Evolutionary conservation across 2,113 vertebrate species (phyloP).

Genomic region (Axis porcinus): DNA sequence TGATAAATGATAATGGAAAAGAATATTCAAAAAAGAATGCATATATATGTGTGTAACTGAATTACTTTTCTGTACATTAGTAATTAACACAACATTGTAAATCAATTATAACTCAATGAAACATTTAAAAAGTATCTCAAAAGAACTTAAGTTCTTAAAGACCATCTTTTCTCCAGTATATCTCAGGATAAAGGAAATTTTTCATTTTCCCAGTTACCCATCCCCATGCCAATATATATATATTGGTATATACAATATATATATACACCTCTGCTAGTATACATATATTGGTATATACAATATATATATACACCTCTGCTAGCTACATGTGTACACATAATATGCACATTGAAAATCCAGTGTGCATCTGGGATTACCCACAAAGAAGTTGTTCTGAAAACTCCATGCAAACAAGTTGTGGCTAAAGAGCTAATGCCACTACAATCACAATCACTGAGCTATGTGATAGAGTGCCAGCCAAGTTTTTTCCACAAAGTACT

Average conservation of each 20-base stretch:
- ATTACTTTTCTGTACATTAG: neutral
- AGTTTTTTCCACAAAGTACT: neutral
- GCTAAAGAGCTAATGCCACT: neutral
- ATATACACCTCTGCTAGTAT: neutral
- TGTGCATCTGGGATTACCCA: neutral
- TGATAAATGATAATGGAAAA: neutral
- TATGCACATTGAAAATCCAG: neutral
- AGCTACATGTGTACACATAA: accelerated
- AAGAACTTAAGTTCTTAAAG: neutral
- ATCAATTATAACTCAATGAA: neutral
- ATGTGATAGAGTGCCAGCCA: neutral
- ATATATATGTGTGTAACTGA: neutral
- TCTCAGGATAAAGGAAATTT: neutral
- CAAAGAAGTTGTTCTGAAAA: neutral
- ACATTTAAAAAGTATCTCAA: neutral
- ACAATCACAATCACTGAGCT: neutral
- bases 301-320: too few species aligned
- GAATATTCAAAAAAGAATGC: neutral
- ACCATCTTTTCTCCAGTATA: neutral
- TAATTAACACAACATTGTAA: neutral
- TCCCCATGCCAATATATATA: neutral
- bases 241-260: too few species aligned
- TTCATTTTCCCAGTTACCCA: neutral
- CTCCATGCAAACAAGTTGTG: neutral
- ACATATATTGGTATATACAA: too few species aligned